Evolutionary conservation across 2,113 vertebrate species (phyloP).

Genomic region (Ancistrus triradiatus): DNA sequence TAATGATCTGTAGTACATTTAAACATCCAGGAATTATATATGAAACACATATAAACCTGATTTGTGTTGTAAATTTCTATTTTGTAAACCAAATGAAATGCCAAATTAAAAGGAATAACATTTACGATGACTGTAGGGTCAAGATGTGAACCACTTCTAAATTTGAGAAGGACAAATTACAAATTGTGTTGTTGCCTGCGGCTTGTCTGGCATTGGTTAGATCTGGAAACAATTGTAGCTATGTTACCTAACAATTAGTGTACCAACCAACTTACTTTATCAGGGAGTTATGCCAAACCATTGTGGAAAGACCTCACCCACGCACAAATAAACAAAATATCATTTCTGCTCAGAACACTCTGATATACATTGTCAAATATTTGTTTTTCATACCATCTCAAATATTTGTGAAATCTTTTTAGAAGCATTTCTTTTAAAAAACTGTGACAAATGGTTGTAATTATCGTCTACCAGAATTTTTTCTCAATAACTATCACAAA

Average conservation of each 20-base stretch:
- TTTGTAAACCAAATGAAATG: constrained; percentile 41
- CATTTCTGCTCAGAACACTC: constrained; percentile 36
- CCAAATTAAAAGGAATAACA: constrained; percentile 48
- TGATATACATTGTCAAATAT: constrained; percentile 8
- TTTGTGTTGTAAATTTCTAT: constrained; percentile 39
- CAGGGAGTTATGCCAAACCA: constrained; percentile 51
- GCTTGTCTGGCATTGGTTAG: constrained; percentile 17
- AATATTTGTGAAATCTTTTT: constrained; percentile 5
- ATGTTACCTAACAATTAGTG: constrained; percentile 59
- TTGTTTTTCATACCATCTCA: constrained; percentile 10
- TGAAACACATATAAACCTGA: constrained; percentile 29
- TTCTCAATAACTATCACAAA: no score
- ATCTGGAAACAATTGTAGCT: constrained; percentile 49
- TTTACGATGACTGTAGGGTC: constrained; percentile 49
- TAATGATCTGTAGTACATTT: background rate
- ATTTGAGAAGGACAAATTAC: constrained; percentile 38
- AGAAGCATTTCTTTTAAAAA: constrained; percentile 1
- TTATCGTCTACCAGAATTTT: no score
- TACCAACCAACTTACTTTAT: constrained; percentile 50
- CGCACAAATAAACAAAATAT: constrained; percentile 53
- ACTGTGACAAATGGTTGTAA: background rate
- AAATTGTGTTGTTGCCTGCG: constrained; percentile 38
- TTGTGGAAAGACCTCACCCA: constrained; percentile 42
- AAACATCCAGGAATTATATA: background rate
- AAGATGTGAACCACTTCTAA: constrained; percentile 39